Base-by-base conservation (phyloP, 2,888 invertebrate species). In the Cyclophora albipunctata region DNA sequence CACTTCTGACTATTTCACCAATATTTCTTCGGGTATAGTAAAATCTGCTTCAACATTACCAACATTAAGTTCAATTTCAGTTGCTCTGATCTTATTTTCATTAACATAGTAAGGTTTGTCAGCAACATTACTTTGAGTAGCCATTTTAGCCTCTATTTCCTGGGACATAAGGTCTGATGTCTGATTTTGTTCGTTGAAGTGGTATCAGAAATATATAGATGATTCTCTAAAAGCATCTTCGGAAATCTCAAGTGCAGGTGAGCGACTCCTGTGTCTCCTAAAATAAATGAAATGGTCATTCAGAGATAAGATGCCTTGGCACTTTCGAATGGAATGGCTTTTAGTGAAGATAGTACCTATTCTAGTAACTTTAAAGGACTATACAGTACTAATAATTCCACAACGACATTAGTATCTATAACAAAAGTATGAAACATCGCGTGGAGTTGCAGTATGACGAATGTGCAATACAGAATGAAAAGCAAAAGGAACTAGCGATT, bases 201-300 rank as follows among this genome's bases (percentile, higher is more conserved):
- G 78, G 76, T 62, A 70, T 76, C 74, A 67, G 71, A 71, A 20
- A 77, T 79, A 78, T 78, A 78, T 75, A 73, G 77, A 76, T 76
- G 77, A 75, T 73, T 66, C 72, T 74, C 76, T 86, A 84, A 86
- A 85, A 86, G 85, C 85, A 77, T 70, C 74, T 73, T 71, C 69
- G 67, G 70, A 62, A 70, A 69, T 77, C 74, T 84, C 81, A 73
- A 86, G 86, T 86, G 86, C 86, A 85, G 86, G 84, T 85, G 80
- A 77, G 81, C 80, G 81, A 84, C 82, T 84, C 71, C 75, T 73
- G 82, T 79, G 85, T 82, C 87, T 83, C 87, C 80, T 67, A 84
- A 87, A 86, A 87, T 87, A 87, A 84, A 85, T 82, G 73, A 79
- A 79, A 81, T 82, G 81, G 78, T 83, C 80, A 83, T 80, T 80